Evolutionary conservation across 2,113 vertebrate species (phyloP), one percentile per base, ranked within the genome.

Genomic region (Trogon surrucura): DNA sequence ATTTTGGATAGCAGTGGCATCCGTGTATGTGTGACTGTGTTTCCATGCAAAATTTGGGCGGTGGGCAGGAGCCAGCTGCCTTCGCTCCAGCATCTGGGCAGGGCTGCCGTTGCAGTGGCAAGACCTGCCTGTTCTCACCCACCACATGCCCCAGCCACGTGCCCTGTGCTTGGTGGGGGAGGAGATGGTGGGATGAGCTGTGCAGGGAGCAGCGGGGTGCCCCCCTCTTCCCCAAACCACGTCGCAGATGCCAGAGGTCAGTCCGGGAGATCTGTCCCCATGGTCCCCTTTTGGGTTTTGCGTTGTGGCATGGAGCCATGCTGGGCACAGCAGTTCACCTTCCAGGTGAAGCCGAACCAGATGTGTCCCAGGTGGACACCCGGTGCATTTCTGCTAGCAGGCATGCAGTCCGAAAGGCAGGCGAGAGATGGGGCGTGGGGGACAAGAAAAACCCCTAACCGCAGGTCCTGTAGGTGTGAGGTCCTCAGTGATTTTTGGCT

Each of bases 1-100:
- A 21, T 57, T 93, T 61, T 82, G 93, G 86, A 26, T 72, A 87
- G 50, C 65, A 45, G 50, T 16, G 41, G 14, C 45, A 79, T 71
- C 73, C 2, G 0, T 58, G 58, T 41, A 14, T 22, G 22, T 0
- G 0, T 87, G 73, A 11, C 57, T 41, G 10, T 32, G 62, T 41
- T 74, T 80, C 70, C 11, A 0, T 44, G 58, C 57, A 78, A 58
- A n/a, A 58, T 50, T 4, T 50, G 62, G 66, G 58, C 2, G 3
- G 30, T 38, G 41, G 34, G 16, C 10, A 6, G 17, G 65, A 71
- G 30, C 64, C 2, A 4, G 45, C 38, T 82, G 66, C 78, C 44
- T 14, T 48, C 1, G 0, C 41, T 75, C 30, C 75, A 30, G 53
- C 0, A 0, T 53, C 16, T 0, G 2, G n/a, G 51, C 44, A 53